Base-by-base conservation (phyloP, 1,140 invertebrate species). In the Hylyphantes graminicola region DNA sequence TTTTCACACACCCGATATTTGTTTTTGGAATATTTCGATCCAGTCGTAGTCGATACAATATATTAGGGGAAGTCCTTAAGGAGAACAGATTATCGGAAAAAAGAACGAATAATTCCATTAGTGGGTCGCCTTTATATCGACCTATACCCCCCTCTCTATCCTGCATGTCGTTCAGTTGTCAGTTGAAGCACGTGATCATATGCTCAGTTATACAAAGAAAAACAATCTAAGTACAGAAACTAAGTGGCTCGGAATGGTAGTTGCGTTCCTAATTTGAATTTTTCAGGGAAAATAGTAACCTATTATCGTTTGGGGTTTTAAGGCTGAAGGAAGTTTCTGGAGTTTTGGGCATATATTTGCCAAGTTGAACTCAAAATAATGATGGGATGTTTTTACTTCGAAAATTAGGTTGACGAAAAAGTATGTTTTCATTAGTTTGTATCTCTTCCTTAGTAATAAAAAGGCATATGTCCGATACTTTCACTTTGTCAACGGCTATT, bases 81-180 rank as follows among this genome's bases (percentile, higher is more conserved):
- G 75, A n/a, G 75, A 64, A 54, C 75, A 77, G 75, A 77, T 77
- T 77, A 77, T 77, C 54, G 75, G 75, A 51, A 77, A 77, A 77
- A 75, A 63, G 59, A 65, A 77, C 75, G 48, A 57, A 77, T 77
- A 77, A 77, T 77, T 77, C 75, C 75, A 77, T 77, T 77, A 77
- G 75, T 50, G 75, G 59, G 50, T 65, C 50, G n/a, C 75, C 48
- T 75, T 35, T 63, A 21, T 77, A 51, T 51, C 48, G 70, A 73
- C 53, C 55, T 13, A 11, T 7, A 21, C n/a, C 17, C 17, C 35
- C 57, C 57, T 19, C 50, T 8, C 55, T 2, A 35, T 35, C 35
- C 35, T 35, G 35, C 5, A 35, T 35, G 61, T 77, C 75, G 35
- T 64, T 77, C 61, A 77, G 59, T 53, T 65, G 61, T 77, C 75